Percentiles rank a stretch among this genome's conserved stretches.
phyloP scores from a whole-genome alignment of 2,888 invertebrate genomes.

The Drosophila rubida region DNA sequence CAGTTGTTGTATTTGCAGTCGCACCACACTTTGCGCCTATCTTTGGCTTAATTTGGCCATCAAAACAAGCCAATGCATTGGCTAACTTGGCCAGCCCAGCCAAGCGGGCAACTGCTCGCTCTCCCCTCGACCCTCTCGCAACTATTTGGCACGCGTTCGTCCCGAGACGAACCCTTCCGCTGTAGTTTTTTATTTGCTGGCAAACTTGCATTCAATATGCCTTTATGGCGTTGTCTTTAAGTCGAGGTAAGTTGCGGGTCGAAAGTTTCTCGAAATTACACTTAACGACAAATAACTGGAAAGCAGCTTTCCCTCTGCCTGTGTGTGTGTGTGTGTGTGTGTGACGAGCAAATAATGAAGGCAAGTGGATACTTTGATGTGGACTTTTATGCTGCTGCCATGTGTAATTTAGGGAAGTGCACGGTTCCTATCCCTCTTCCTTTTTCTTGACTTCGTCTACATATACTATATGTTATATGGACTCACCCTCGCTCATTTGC shows the following conservation, averaged over 20 bases:
- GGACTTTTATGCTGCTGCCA: constrained; percentile 5
- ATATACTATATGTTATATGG: not conserved
- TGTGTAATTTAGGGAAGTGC: constrained; percentile 18
- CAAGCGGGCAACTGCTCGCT: no score
- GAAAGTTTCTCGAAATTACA: constrained; percentile 24
- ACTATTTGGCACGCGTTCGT: constrained; percentile 11
- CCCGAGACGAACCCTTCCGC: constrained; percentile 27
- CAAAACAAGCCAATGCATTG: constrained; percentile 36
- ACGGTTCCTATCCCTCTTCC: not conserved
- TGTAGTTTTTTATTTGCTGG: constrained; percentile 13
- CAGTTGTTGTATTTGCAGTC: constrained; percentile 39
- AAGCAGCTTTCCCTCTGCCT: constrained; percentile 6
- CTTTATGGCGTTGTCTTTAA: constrained; percentile 40
- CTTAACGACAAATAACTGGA: constrained; percentile 4
- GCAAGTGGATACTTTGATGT: constrained; percentile 5
- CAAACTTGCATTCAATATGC: constrained; percentile 47
- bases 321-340: not conserved
- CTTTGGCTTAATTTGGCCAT: constrained; percentile 64
- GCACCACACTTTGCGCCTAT: constrained; percentile 26
- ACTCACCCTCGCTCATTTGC: constrained; percentile 35
- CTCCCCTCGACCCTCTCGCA: constrained; percentile 4
- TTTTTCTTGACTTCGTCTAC: not conserved
- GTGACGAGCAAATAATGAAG: constrained; percentile 3
- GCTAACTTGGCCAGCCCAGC: constrained; percentile 5
- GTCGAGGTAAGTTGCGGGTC: constrained; percentile 14